Evolutionary conservation across 2,113 vertebrate genomes (phyloP), one percentile per base, ranked within the genome.

Genomic region (Thunnus maccoyii): DNA sequence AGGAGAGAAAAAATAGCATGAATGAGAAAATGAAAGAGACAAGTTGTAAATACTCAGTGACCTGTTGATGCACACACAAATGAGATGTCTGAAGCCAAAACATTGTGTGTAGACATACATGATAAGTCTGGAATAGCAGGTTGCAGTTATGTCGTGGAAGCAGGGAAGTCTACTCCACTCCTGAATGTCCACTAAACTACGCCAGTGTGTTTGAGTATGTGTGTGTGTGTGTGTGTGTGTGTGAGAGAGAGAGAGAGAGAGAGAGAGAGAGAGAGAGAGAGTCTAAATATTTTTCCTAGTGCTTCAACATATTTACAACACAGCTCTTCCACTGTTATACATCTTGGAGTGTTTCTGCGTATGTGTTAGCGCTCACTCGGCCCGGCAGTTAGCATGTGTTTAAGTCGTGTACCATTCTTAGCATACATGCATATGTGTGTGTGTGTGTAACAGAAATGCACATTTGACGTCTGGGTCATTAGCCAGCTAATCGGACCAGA

Each of bases 401-500:
- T 56, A 66, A 78, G 52, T 22, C 65, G 7, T 68, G 50, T 71
- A 11, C 46, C 64, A 51, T 62, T 63, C 67, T 47, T 67, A 52
- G 55, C 15, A 46, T 66, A 17, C 50, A n/a, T 48, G 32, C 50
- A n/a, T 55, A 27, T 44, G 17, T 69, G 46, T 51, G 22, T 56
- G 47, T 83, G 30, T 66, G 73, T 68, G 52, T 32, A 41, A 54
- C 73, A 32, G 72, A 73, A 16, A 20, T 3, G 20, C 55, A 54
- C 32, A 41, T 85, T 68, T 78, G 82, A 78, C 25, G 58, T 84
- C 36, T 66, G 72, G 80, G 78, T 93, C 86, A 87, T 92, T 91
- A 89, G 76, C 66, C 52, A 74, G 63, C 64, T 88, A 93, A 92
- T 92, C 54, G 18, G 55, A 70, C 77, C 91, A 92, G 81, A 83